Conservation (phyloP, 2,797 vertebrate species). For the Pseudochirops cupreus region DNA sequence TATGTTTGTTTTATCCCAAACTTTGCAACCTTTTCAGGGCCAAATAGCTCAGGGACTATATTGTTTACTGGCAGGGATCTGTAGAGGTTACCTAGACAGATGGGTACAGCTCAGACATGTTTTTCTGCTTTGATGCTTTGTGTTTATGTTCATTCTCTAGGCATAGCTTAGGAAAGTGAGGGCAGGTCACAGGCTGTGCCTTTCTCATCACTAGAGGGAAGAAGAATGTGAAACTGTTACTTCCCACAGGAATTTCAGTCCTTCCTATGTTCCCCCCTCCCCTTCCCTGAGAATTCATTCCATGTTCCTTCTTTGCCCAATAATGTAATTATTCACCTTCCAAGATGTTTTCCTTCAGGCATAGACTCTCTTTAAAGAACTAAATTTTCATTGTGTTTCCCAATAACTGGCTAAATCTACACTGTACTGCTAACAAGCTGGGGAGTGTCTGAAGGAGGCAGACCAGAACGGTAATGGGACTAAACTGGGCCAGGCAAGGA, state of each 20-base stretch:
- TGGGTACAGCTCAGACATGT: background rate
- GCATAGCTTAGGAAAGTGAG: fast-evolving
- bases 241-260: background rate
- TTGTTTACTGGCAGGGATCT: constrained; percentile 70
- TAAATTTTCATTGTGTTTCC: constrained; percentile 8
- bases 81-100: constrained; percentile 63
- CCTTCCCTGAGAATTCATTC: background rate
- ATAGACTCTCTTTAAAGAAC: background rate
- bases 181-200: constrained; percentile 2
- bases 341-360: constrained; percentile 10
- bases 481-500: background rate
- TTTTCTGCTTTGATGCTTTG: background rate
- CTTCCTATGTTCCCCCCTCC: background rate
- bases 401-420: background rate
- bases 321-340: constrained; percentile 8
- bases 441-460: background rate
- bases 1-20: constrained; percentile 63
- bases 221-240: fast-evolving
- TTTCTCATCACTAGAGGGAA: background rate
- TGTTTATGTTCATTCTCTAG: background rate
- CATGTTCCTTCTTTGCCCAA: background rate
- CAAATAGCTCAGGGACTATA: constrained; percentile 56
- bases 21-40: constrained; percentile 23
- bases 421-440: background rate
- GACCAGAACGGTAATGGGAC: background rate